phyloP scores from a whole-genome alignment of 2,797 vertebrate species.

The Leucoraja ocellata region DNA sequence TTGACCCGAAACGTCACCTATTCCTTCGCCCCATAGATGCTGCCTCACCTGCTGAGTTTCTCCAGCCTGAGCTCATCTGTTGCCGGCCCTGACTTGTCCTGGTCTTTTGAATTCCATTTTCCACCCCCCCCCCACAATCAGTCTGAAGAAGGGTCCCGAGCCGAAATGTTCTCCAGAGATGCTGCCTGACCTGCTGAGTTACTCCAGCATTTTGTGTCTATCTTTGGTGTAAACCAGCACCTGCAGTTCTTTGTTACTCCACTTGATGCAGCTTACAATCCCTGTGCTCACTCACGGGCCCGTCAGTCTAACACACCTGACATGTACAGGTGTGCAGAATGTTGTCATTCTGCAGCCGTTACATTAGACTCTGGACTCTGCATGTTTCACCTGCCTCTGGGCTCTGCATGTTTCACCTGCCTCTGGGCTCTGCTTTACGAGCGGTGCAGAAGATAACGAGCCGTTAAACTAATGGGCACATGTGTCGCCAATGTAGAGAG shows the following conservation, averaged over 20 bases:
- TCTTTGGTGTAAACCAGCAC: too few species aligned
- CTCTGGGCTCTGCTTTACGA: not conserved
- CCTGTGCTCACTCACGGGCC: not conserved
- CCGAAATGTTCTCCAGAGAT: too few species aligned
- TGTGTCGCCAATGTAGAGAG: not conserved
- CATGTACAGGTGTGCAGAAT: not conserved
- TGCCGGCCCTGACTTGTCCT: too few species aligned
- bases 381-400: not conserved
- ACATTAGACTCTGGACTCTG: not conserved
- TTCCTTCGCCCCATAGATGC: too few species aligned
- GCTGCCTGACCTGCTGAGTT: too few species aligned
- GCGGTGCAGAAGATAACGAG: not conserved
- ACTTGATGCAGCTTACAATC: slow-evolving; percentile 13
- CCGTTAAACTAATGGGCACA: not conserved
- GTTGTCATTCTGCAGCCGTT: not conserved
- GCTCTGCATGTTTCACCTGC: not conserved
- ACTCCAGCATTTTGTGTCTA: too few species aligned
- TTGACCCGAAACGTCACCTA: too few species aligned
- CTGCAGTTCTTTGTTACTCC: not conserved
- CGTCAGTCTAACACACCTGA: not conserved
- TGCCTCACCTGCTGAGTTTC: too few species aligned
- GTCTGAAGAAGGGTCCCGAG: too few species aligned
- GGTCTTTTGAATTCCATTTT: too few species aligned
- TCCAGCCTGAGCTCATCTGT: too few species aligned
- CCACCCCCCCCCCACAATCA: too few species aligned